Evolutionary conservation across 2,888 invertebrate genomes (phyloP), one percentile per base, ranked within the genome.

Genomic region (Pollenia amentaria): DNA sequence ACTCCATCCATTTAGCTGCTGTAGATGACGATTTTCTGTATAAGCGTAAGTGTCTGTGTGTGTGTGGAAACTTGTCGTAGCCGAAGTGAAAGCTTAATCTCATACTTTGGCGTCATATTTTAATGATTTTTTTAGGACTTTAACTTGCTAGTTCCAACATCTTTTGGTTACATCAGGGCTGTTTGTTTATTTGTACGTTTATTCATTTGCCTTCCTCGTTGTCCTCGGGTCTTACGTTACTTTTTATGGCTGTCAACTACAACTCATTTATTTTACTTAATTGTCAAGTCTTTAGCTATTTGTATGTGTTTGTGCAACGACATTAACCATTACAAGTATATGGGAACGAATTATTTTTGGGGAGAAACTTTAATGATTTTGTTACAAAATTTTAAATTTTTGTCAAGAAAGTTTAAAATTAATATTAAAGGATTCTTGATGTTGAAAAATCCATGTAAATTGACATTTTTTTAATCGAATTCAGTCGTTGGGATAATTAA

Each of bases 191-290:
- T 64, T 40, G 69, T 55, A 55, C 48, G 69, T 55, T 51, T 42
- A 42, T 48, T 29, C 67, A 12, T 29, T 55, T 21, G 16, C 44
- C 79, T 51, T 79, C n/a, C 18, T 42, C 65, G 44, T 38, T 77
- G 62, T 44, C 44, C 40, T 18, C 48, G 55, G 48, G 29, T 29
- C 42, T 76, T 64, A 57, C 44, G 46, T 80, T 79, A 65, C 78
- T 76, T 53, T 80, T 77, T 64, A 84, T 76, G 81, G 75, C 78
- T 86, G 88, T 86, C 88, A 86, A 82, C 88, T 86, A 64, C 84
- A 89, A 87, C 90, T 91, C 91, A 91, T 91, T 91, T 90, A 91
- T 91, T 91, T 90, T 91, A 90, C 91, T 90, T 91, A 91, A 91
- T 91, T 90, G 91, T 91, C 90, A 91, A 91, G 91, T 90, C 89